phyloP scores from a whole-genome alignment of 2,797 vertebrate genomes.

The Artibeus lituratus region DNA sequence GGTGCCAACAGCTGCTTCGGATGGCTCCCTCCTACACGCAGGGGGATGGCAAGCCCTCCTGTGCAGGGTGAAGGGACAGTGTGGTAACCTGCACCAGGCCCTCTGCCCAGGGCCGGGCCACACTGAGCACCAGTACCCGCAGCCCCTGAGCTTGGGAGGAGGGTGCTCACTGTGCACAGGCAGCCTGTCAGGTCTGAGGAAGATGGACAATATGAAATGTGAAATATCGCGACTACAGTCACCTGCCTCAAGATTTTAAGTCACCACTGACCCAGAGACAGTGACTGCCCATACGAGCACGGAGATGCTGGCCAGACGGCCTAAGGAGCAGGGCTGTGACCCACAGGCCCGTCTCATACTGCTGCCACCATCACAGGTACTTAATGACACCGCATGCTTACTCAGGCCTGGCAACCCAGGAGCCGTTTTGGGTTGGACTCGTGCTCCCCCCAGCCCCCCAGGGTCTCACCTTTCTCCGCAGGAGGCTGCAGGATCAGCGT shows the following conservation, averaged over 20 bases:
- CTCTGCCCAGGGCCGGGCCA: background rate
- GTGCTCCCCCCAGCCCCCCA: accelerated
- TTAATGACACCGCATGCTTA: accelerated
- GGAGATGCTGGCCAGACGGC: background rate
- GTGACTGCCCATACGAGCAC: accelerated
- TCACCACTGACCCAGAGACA: background rate
- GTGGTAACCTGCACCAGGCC: accelerated
- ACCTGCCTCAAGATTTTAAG: too few species aligned
- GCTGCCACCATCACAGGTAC: background rate
- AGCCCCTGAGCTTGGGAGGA: background rate
- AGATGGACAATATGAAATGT: background rate
- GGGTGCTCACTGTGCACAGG: background rate
- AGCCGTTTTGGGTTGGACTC: background rate
- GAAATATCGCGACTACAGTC: background rate
- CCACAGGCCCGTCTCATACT: background rate
- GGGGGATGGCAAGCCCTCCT: background rate
- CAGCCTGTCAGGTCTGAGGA: background rate
- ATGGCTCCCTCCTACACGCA: background rate
- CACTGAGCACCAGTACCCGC: accelerated
- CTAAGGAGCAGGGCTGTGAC: background rate
- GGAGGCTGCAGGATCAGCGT: conserved; percentile 91
- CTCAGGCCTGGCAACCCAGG: background rate
- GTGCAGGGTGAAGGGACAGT: too few species aligned
- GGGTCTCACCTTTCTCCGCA: conserved; percentile 78
- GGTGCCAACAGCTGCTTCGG: background rate